Conservation (phyloP, 2,797 vertebrate genomes). For the Loriculus beryllinus region DNA sequence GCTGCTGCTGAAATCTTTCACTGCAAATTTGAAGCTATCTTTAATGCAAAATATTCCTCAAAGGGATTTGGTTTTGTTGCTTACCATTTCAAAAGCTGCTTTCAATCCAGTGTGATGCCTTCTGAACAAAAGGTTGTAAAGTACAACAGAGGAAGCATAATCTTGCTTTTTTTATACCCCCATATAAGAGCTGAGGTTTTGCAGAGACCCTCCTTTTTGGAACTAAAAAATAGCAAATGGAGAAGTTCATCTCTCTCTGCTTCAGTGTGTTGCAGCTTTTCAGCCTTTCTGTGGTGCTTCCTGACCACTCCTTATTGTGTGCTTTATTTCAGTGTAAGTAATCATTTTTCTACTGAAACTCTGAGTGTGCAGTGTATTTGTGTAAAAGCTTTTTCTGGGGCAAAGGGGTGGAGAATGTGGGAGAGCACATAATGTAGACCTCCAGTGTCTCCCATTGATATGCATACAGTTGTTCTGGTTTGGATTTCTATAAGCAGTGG, state of each 20-base stretch:
- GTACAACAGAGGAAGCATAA: neutral
- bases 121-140: neutral
- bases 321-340: neutral
- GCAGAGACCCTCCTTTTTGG: neutral
- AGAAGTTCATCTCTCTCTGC: neutral
- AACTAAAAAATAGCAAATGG: neutral
- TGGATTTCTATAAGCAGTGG: neutral
- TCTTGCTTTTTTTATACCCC: neutral
- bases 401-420: rapidly evolving
- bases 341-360: neutral
- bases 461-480: neutral
- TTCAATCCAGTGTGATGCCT: neutral
- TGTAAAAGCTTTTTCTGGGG: neutral
- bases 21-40: neutral
- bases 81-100: slow-evolving; percentile 1
- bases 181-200: neutral
- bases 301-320: neutral
- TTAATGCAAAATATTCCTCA: slow-evolving; percentile 51
- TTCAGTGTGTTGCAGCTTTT: neutral
- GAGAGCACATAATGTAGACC: neutral
- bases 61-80: slow-evolving; percentile 15
- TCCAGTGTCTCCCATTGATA: neutral
- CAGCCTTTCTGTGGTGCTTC: neutral
- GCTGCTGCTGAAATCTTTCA: neutral
- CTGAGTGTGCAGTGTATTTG: neutral